These are phyloP conservation scores for Catharus ustulatus DNA, from an alignment of 2,797 vertebrate species.

Conservation along the genomic window DNA sequence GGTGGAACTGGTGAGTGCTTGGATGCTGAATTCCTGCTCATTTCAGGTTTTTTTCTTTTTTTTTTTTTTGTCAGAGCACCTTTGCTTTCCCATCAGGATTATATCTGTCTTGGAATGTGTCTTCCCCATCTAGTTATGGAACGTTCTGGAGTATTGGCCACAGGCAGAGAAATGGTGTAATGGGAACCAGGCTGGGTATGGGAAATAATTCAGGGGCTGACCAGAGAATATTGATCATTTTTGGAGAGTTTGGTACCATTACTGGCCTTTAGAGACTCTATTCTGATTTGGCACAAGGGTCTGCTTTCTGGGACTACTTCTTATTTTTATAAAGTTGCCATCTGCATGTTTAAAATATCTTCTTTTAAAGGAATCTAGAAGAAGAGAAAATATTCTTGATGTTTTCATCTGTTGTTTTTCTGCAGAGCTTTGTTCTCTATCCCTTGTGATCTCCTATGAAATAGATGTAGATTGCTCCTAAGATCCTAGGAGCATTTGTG, in stretches of 20 bases:
- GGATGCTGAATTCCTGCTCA: background rate
- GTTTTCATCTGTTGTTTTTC: background rate
- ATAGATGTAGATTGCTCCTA: background rate
- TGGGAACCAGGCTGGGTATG: background rate
- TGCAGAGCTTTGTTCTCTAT: background rate
- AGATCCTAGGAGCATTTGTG: background rate
- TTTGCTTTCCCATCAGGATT: background rate
- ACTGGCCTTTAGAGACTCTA: background rate
- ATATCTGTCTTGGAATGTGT: background rate
- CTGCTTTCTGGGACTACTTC: background rate
- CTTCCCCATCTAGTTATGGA: background rate
- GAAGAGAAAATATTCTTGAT: background rate
- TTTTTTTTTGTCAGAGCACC: background rate
- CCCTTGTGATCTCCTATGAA: background rate
- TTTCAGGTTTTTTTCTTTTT: background rate
- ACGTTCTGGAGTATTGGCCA: background rate
- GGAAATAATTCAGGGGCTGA: background rate
- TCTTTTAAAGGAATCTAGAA: background rate
- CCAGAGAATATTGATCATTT: background rate
- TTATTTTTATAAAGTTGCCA: background rate
- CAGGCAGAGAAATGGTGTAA: background rate
- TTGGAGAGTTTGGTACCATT: background rate
- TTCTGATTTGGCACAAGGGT: background rate
- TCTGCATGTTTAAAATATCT: background rate
- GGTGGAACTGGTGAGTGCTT: background rate